phyloP scores from a whole-genome alignment of 2,797 vertebrate species.

The Poeciliopsis presidionis region DNA sequence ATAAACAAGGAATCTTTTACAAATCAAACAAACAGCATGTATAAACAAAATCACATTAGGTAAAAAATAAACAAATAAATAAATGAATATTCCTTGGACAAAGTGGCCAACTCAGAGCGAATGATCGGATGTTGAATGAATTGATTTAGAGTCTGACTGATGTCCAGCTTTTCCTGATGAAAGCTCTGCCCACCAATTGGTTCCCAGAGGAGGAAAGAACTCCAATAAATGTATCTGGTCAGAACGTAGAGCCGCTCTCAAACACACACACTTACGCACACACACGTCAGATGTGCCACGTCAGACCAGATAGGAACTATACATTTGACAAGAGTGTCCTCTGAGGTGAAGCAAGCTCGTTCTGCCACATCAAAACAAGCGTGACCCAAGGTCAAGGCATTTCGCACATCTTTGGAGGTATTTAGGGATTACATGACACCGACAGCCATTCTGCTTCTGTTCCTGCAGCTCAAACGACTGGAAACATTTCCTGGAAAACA shows the following conservation, averaged over 20 bases:
- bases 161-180: not conserved
- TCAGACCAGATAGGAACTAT: not conserved
- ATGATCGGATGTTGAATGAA: not conserved
- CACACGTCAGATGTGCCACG: not conserved
- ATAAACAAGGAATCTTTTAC: not conserved
- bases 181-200: not conserved
- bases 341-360: not conserved
- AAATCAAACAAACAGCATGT: not conserved
- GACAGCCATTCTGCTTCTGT: constrained; percentile 16
- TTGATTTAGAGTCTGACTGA: not conserved
- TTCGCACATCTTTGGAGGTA: constrained; percentile 14
- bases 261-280: not conserved
- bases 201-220: not conserved
- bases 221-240: not conserved
- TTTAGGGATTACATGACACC: constrained; percentile 24
- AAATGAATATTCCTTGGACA: too few relatives aligned
- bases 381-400: constrained; percentile 1
- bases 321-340: constrained; percentile 1
- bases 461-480: constrained; percentile 29
- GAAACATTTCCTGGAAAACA: constrained; percentile 21
- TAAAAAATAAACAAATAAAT: not conserved
- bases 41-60: not conserved
- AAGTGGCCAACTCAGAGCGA: too few relatives aligned
- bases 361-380: constrained; percentile 5
- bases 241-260: not conserved